Percentiles rank a stretch among this genome's conserved stretches.
Conservation (phyloP, 2,113 vertebrate genomes). For the Dipodomys ordii region DNA sequence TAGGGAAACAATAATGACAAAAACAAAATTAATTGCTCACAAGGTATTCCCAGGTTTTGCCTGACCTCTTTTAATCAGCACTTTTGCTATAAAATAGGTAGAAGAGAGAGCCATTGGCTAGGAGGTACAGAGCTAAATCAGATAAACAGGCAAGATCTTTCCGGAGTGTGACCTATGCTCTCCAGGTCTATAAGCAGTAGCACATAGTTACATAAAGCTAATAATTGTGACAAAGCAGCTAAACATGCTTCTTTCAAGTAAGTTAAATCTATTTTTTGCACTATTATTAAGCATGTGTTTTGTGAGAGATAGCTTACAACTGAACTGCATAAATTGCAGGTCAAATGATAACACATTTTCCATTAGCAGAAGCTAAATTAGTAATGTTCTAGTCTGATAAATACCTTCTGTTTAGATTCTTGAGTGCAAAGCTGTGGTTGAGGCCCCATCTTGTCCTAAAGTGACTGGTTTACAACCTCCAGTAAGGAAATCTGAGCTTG, state of each 20-base stretch:
- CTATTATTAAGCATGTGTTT: not conserved
- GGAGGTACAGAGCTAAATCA: not conserved
- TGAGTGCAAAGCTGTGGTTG: not conserved
- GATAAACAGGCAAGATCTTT: not conserved
- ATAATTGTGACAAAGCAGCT: not conserved
- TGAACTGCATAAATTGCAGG: not conserved
- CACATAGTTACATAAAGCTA: not conserved
- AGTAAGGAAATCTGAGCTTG: not conserved
- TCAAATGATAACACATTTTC: not conserved
- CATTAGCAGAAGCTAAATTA: not conserved
- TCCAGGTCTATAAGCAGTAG: not conserved
- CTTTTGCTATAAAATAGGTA: conserved; percentile 24
- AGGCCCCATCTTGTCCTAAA: not conserved
- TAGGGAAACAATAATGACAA: not conserved
- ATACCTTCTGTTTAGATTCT: not conserved
- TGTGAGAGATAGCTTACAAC: not conserved
- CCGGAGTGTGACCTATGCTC: not conserved
- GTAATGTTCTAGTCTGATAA: not conserved
- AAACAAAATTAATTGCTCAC: not conserved
- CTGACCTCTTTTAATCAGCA: not conserved
- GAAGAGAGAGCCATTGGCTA: not conserved
- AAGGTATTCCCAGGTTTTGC: not conserved
- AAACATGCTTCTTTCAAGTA: not conserved
- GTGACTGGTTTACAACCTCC: not conserved
- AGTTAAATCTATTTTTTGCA: not conserved